A percentile compares a stretch with the other conserved stretches of the same genome.
Conservation (phyloP, 2,888 invertebrate genomes). For the Entomobrya multifasciata region DNA sequence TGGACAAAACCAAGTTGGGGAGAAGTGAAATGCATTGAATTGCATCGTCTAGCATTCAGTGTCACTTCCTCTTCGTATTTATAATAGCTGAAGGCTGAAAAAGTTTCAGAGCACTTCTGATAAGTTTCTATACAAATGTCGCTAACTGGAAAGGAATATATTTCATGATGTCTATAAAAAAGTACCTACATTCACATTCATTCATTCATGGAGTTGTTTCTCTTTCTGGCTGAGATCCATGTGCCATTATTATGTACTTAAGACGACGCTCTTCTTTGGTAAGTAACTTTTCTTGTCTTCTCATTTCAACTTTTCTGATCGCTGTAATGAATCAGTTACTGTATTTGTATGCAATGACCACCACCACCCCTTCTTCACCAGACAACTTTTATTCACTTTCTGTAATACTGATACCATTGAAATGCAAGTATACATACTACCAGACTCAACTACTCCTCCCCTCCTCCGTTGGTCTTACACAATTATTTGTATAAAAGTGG, state of each 20-base stretch:
- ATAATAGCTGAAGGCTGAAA: constrained; percentile 10
- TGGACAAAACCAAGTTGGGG: constrained; percentile 30
- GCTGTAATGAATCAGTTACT: constrained; percentile 40
- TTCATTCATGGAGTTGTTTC: background rate
- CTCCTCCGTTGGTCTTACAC: too few relatives aligned
- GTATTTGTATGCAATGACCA: constrained; percentile 23
- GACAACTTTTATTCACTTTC: constrained; percentile 3
- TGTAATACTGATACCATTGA: background rate
- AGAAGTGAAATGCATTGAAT: constrained; percentile 43
- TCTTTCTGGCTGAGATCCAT: constrained; percentile 30
- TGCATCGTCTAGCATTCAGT: constrained; percentile 35
- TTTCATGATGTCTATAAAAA: too few relatives aligned
- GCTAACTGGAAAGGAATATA: background rate
- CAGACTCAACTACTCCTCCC: background rate
- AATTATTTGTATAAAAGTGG: background rate
- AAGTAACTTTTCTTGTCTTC: constrained; percentile 30
- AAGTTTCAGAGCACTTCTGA: constrained; percentile 37
- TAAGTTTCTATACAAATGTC: background rate
- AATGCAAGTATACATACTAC: background rate
- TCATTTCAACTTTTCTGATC: constrained; percentile 23
- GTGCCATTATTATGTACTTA: background rate
- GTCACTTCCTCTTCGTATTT: constrained; percentile 52
- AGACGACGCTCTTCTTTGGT: constrained; percentile 6
- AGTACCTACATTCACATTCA: too few relatives aligned
- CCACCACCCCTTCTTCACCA: constrained; percentile 20